Evolutionary conservation across 2,113 vertebrate species (phyloP), one percentile per base, ranked within the genome.

Genomic region (cattle (Bos taurus)): DNA sequence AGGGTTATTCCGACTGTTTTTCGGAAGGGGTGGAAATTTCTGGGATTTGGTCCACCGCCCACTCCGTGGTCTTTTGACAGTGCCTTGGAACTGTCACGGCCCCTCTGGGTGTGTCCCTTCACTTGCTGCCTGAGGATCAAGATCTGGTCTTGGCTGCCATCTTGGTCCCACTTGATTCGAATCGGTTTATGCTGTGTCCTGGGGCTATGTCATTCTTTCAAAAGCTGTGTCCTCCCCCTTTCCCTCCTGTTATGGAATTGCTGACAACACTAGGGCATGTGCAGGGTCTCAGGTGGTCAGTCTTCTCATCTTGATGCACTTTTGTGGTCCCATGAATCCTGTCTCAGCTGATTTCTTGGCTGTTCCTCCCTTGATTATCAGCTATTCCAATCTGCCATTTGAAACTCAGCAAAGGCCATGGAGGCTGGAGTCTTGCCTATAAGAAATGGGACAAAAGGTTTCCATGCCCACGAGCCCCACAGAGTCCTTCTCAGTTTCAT

Each of bases 31-130:
- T 40, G 67, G 5, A 6, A 40, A 3, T 74, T 40, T 23, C 19
- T 2, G 0, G n/a, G 67, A 12, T 23, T 74, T 40, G 67, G n/a
- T 11, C n/a, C 67, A 11, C 10, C 0, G 0, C 67, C n/a, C 19
- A 12, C 67, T 3, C n/a, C 5, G 23, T 40, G 67, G 67, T 74
- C n/a, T 74, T 74, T 23, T 11, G 36, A 74, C 19, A 23, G n/a
- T 8, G 33, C 19, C n/a, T 40, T 74, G 67, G 5, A 71, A 23
- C 67, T 6, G n/a, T 12, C n/a, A 74, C 0, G n/a, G n/a, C 67
- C 5, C 19, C 2, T 12, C n/a, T 13, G n/a, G n/a, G 19, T 23
- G n/a, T 23, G 19, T 6, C 67, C 13, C 23, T 40, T 74, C 67
- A 23, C n/a, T 23, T 74, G 19, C n/a, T 74, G 67, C 36, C 40